Evolutionary conservation across 2,888 invertebrate species (phyloP), one percentile per base, ranked within the genome.

Genomic region (Nowickia ferox): DNA sequence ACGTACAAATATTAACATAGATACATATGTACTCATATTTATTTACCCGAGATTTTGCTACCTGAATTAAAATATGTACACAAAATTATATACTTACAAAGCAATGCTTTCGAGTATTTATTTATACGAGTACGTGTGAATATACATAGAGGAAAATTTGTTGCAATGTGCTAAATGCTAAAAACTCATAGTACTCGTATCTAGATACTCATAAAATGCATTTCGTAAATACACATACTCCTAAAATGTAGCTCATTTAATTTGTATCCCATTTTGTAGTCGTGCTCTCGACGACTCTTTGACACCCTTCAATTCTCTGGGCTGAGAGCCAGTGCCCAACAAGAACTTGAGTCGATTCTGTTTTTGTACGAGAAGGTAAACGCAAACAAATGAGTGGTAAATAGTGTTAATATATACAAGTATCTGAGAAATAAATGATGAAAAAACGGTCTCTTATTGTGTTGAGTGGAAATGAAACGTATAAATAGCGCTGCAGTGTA

Each of bases 401-500:
- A 30, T 42, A 46, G 13, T 17, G 0, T 46, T 46, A 22, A 44
- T 30, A n/a, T n/a, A n/a, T n/a, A 53, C 53, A 51, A 57, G n/a
- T 44, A 65, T 57, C 13, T 46, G 55, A 72, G 57, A 65, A 65
- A 51, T 80, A 72, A 22, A 30, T 80, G 72, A 72, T 65, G 69
- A 69, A 87, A 78, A 80, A 66, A 65, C 13, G 1, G 42, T 71
- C 59, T 77, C 63, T 22, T n/a, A 65, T 65, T 72, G 40, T 22
- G 40, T n/a, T 75, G 82, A 85, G 82, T 78, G 78, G 15, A 65
- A 65, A 55, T 51, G 55, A 82, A 82, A 71, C 74, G 88, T 91
- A 91, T 91, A 91, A 89, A 91, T 88, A 91, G 85, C 78, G 87
- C 68, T 61, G 51, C 38, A 48, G 55, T 13, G 15, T 42, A 87